phyloP scores from a whole-genome alignment of 2,113 vertebrate genomes.

The Ctenomys sociabilis region DNA sequence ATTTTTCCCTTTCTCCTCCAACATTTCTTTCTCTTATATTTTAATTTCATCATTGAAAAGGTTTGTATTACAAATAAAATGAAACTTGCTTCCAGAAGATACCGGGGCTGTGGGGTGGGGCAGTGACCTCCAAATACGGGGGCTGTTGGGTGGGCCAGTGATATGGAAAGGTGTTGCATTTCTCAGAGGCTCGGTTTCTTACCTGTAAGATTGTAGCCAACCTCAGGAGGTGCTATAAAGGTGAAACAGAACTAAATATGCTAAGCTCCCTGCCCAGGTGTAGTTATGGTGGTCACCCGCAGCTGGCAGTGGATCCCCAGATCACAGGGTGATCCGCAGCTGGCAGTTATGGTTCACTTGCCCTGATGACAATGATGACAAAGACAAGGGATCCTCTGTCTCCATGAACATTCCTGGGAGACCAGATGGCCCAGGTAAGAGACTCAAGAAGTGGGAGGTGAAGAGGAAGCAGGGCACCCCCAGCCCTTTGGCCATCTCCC shows the following conservation, averaged over 20 bases:
- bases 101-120: neutral
- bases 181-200: neutral
- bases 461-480: slow-evolving; percentile 80
- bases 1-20: neutral
- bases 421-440: slow-evolving; percentile 51
- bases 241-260: neutral
- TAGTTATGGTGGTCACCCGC: neutral
- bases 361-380: too few species aligned
- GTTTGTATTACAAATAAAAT: neutral
- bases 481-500: slow-evolving; percentile 82
- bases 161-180: neutral
- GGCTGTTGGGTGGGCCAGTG: neutral
- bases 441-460: slow-evolving; percentile 81
- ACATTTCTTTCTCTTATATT: neutral
- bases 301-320: too few species aligned
- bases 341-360: neutral
- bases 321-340: too few species aligned
- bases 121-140: neutral
- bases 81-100: neutral
- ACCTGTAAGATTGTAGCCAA: neutral
- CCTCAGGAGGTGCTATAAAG: neutral
- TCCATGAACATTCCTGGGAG: slow-evolving; percentile 80
- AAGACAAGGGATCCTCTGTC: slow-evolving; percentile 53
- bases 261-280: neutral
- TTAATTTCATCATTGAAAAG: neutral